Percentiles rank a stretch among this genome's conserved stretches.
Evolutionary conservation across 1,140 invertebrate genomes (phyloP).

Genomic region (Macrobrachium nipponense): DNA sequence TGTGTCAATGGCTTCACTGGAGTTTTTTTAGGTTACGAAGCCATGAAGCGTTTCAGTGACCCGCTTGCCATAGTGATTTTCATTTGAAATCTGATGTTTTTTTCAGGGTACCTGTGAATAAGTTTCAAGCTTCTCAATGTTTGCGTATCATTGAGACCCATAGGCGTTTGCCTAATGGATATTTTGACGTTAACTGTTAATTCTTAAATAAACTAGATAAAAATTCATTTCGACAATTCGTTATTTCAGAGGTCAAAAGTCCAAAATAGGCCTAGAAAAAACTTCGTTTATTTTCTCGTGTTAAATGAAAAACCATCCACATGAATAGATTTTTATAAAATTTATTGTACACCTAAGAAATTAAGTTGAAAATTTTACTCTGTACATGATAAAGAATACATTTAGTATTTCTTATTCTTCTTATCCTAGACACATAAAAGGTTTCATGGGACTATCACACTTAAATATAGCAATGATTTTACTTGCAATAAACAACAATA

Average conservation of each 20-base stretch:
- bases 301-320: background rate
- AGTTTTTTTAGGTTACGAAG: too few relatives aligned
- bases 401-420: conserved; percentile 19
- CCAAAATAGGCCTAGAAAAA: background rate
- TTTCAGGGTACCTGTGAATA: too few relatives aligned
- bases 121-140: too few relatives aligned
- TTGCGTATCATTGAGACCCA: too few relatives aligned
- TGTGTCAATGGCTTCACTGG: too few relatives aligned
- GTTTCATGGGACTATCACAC: conserved; percentile 36
- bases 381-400: conserved; percentile 56
- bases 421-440: conserved; percentile 37
- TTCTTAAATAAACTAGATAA: too few relatives aligned
- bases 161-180: too few relatives aligned
- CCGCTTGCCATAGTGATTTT: too few relatives aligned
- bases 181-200: too few relatives aligned
- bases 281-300: background rate
- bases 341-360: conserved; percentile 62
- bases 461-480: conserved; percentile 11
- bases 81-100: too few relatives aligned
- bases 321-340: conserved; percentile 52
- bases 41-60: too few relatives aligned
- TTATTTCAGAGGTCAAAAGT: background rate
- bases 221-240: too few relatives aligned
- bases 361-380: conserved; percentile 60
- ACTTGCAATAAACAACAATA: conserved; percentile 13